A percentile compares a stretch with the other conserved stretches of the same genome.
Evolutionary conservation across 2,797 vertebrate species (phyloP).

Genomic region (Telmatherina bonti): DNA sequence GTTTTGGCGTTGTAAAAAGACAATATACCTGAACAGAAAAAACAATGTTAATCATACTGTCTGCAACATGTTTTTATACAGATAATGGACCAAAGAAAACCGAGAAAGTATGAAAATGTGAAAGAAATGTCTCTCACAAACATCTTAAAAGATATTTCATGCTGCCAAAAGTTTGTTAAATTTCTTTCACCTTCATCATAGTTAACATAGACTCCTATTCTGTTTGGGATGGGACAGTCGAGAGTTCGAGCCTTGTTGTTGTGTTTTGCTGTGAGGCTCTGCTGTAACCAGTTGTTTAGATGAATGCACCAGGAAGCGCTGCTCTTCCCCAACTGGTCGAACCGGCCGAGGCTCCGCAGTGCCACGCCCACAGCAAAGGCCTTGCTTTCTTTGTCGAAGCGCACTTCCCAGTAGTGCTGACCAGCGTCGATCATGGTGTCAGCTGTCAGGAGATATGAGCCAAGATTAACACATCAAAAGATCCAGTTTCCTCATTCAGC

Average conservation of each 20-base stretch:
- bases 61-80: not conserved
- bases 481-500: not conserved
- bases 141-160: not conserved
- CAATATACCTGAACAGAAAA: constrained; percentile 81
- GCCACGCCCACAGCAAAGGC: constrained; percentile 91
- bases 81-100: not conserved
- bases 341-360: constrained; percentile 90
- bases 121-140: not conserved
- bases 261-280: constrained; percentile 96
- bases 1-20: constrained; percentile 93
- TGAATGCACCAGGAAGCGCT: constrained; percentile 95
- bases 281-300: constrained; percentile 97
- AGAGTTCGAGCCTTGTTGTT: constrained; percentile 95
- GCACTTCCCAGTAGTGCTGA: constrained; percentile 96
- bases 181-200: constrained; percentile 89
- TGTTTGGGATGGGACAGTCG: constrained; percentile 89
- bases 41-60: not conserved
- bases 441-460: constrained; percentile 72
- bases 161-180: not conserved
- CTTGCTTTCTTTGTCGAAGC: constrained; percentile 94
- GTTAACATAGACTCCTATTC: constrained; percentile 92
- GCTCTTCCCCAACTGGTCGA: constrained; percentile 95
- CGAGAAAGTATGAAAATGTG: not conserved
- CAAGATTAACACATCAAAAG: not conserved
- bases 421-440: constrained; percentile 91